These are phyloP conservation scores for Hermatobates lingyangjiaoensis DNA, from an alignment of 1,140 invertebrate species.

Conservation along the genomic window DNA sequence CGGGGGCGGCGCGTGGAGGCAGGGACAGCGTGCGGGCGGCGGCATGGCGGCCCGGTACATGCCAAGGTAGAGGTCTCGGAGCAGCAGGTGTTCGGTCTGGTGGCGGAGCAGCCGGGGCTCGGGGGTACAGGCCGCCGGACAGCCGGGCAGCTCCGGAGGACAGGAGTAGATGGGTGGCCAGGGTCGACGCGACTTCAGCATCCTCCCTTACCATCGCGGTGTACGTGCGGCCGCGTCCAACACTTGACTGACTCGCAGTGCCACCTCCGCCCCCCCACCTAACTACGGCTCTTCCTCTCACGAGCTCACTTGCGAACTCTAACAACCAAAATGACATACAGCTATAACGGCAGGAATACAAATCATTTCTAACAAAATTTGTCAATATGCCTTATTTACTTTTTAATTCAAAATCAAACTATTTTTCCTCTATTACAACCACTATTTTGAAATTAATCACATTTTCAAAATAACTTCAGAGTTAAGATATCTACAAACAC, in stretches of 20 bases:
- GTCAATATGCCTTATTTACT: too few relatives aligned
- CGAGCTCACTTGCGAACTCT: background rate
- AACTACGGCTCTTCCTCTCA: conserved; percentile 23
- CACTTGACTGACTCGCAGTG: background rate
- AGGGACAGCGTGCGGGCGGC: conserved; percentile 24
- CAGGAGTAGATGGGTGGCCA: conserved; percentile 20
- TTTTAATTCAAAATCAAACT: too few relatives aligned
- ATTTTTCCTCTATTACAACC: too few relatives aligned
- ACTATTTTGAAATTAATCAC: too few relatives aligned
- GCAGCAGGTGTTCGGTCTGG: conserved; percentile 1
- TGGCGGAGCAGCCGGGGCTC: background rate
- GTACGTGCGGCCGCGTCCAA: too few relatives aligned
- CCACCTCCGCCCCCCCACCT: background rate
- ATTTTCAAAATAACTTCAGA: too few relatives aligned
- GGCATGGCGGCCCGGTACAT: conserved; percentile 41
- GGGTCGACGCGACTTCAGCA: conserved; percentile 16
- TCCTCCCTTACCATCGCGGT: conserved; percentile 2
- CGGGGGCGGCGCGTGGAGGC: conserved; percentile 23
- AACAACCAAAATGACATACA: too few relatives aligned
- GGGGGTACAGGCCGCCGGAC: background rate
- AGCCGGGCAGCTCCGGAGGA: background rate
- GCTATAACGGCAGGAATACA: too few relatives aligned
- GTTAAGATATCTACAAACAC: too few relatives aligned
- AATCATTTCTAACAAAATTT: too few relatives aligned
- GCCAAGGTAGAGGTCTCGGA: conserved; percentile 14